Evolutionary conservation across 2,113 vertebrate genomes (phyloP), one percentile per base, ranked within the genome.

Genomic region (Colistium nudipinnis): DNA sequence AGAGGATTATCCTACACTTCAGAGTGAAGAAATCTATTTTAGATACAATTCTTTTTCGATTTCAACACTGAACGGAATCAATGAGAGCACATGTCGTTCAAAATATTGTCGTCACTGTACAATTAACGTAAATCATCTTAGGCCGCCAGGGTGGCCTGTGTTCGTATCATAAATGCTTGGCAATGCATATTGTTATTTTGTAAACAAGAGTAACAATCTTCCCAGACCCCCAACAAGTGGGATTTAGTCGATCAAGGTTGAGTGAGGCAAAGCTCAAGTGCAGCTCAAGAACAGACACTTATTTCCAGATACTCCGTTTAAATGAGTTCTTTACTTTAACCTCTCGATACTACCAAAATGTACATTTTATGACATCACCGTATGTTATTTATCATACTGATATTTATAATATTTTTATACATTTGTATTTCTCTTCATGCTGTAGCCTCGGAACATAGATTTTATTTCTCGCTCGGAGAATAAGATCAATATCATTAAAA

Each of bases 1-100:
- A 84, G 62, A 72, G 70, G 87, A 86, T 87, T 83, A 85, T 53
- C 55, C 31, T 4, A 44, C 62, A 64, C 51, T 57, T 73, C 41
- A 43, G 31, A 66, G 30, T 38, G 33, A 36, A 62, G 30, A 13
- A 39, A 43, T 62, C 44, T 65, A 41, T 51, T 80, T 70, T 13
- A 19, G 17, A 43, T 51, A 22, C 39, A 14, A 14, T 9, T 38
- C 27, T 24, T 38, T 0, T 14, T 54, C n/a, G n/a, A n/a, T n/a
- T 30, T 20, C 0, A 4, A 13, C 11, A 47, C 13, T 13, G 12
- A 1, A 7, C 10, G 20, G 7, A 20, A 4, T 11, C 7, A 10
- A 0, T 17, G 7, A 22, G 12, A 4, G 7, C 1, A 6, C 51
- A 16, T n/a, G 39, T 41, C 6, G 16, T n/a, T 41, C 5, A n/a